A percentile compares a stretch with the other conserved stretches of the same genome.
These are phyloP conservation scores for Xenopus laevis DNA, from an alignment of 2,113 vertebrate species.

Conservation along the genomic window DNA sequence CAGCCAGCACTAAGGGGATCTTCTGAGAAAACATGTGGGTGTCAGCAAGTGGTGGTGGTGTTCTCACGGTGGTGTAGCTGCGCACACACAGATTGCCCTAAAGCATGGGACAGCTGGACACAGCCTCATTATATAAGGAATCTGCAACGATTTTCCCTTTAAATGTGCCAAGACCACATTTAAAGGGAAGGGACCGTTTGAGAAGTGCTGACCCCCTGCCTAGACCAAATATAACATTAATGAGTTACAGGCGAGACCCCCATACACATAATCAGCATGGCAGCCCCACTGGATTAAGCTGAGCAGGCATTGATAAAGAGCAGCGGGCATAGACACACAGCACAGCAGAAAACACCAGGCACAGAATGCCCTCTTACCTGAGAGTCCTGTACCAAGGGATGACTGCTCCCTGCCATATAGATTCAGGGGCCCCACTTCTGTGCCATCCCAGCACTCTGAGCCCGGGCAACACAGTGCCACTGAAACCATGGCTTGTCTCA, in stretches of 20 bases:
- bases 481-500: slow-evolving; percentile 90
- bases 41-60: no score
- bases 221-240: not conserved
- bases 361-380: slow-evolving; percentile 74
- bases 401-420: slow-evolving; percentile 66
- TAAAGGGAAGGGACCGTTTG: no score
- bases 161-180: no score
- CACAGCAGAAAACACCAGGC: not conserved
- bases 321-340: not conserved
- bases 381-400: slow-evolving; percentile 64
- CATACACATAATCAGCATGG: not conserved
- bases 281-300: not conserved
- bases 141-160: not conserved
- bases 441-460: slow-evolving; percentile 83
- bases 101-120: no score
- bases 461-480: slow-evolving; percentile 70
- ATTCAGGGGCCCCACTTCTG: slow-evolving; percentile 79
- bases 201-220: no score
- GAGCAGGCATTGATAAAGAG: not conserved
- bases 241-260: no score
- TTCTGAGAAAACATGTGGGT: no score
- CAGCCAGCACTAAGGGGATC: no score
- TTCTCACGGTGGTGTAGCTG: no score
- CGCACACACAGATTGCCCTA: no score
- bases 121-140: not conserved